Base-by-base conservation (phyloP, 2,888 invertebrate species). In the Drosophila multiciliata region DNA sequence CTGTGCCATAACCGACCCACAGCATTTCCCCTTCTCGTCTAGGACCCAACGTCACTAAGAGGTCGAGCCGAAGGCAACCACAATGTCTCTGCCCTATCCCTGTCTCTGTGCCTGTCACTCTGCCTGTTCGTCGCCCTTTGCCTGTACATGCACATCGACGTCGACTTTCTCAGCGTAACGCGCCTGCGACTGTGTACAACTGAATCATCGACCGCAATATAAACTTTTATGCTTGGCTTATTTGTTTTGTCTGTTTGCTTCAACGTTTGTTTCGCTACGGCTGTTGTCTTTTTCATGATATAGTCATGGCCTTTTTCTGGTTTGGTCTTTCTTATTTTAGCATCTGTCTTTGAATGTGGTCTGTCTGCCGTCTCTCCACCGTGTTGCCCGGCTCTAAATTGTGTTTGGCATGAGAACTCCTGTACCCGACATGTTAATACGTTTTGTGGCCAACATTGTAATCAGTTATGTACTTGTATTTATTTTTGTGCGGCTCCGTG, bases 201-300 rank as follows among this genome's bases (percentile, higher is more conserved):
- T 85, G 85, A 89, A 85, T 85, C 86, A 89, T 87, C 87, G 89
- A 86, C 86, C 86, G 86, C 86, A 86, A 86, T 86, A 86, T 86
- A 86, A 89, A 86, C 82, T 89, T 86, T 89, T 89, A 86, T 86
- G 89, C 86, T 86, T 82, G 84, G 78, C 87, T 87, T 89, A 89
- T 89, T 86, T 89, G 87, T 86, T 89, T 84, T 84, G 89, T 87
- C 78, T 87, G 80, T 80, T 71, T 66, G 66, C 66, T 52, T 72
- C 58, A 60, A 58, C 58, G 48, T 59, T 67, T 81, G 68, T 69
- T 66, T 75, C 63, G 71, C 61, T 63, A 78, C 65, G 72, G 64
- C 73, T 74, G 74, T 77, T 75, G 79, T 87, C 79, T 81, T 84
- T 73, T 73, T 63, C 72, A 66, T 69, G 80, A 78, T 73, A 68